A percentile compares a stretch with the other conserved stretches of the same genome.
These are phyloP conservation scores for Sebastes aleutianus DNA, from an alignment of 2,797 vertebrate species.

Conservation along the genomic window DNA sequence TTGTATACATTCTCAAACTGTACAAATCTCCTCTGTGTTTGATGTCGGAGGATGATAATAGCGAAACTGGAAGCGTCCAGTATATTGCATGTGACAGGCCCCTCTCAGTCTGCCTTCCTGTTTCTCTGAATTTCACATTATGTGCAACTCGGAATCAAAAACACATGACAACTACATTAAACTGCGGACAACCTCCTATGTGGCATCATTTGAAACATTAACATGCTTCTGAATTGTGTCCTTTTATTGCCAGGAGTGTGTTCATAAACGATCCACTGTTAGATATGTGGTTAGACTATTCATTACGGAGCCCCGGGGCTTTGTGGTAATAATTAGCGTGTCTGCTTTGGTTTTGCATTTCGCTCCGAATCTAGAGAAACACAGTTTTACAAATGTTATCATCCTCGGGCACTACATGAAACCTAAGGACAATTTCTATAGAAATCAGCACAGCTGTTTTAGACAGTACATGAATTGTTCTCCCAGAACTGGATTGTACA, in stretches of 20 bases:
- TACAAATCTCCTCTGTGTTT: slow-evolving; percentile 57
- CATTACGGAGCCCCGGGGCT: slow-evolving; percentile 31
- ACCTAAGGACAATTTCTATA: neutral
- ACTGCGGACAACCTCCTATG: slow-evolving; percentile 23
- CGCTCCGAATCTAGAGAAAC: slow-evolving; percentile 39
- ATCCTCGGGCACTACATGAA: slow-evolving; percentile 15
- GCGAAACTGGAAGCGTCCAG: slow-evolving; percentile 21
- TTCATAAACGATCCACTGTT: slow-evolving; percentile 55
- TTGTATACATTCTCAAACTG: slow-evolving; percentile 76
- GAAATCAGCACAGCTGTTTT: neutral
- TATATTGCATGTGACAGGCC: slow-evolving; percentile 17
- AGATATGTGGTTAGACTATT: slow-evolving; percentile 35
- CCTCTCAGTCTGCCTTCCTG: neutral
- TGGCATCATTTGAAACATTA: slow-evolving; percentile 31
- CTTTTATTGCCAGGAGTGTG: slow-evolving; percentile 39
- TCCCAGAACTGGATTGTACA: neutral
- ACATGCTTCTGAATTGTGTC: slow-evolving; percentile 36
- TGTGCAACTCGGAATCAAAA: slow-evolving; percentile 2
- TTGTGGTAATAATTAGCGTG: slow-evolving; percentile 38
- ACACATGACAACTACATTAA: slow-evolving; percentile 44
- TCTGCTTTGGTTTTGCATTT: slow-evolving; percentile 43
- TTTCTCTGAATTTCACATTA: slow-evolving; percentile 17
- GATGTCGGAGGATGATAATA: slow-evolving; percentile 38
- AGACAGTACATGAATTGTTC: neutral
- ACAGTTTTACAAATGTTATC: slow-evolving; percentile 41